These are phyloP conservation scores for Tethya wilhelma DNA, from an alignment of 37 sponge, comb jelly and placozoan species.

Conservation along the genomic window DNA sequence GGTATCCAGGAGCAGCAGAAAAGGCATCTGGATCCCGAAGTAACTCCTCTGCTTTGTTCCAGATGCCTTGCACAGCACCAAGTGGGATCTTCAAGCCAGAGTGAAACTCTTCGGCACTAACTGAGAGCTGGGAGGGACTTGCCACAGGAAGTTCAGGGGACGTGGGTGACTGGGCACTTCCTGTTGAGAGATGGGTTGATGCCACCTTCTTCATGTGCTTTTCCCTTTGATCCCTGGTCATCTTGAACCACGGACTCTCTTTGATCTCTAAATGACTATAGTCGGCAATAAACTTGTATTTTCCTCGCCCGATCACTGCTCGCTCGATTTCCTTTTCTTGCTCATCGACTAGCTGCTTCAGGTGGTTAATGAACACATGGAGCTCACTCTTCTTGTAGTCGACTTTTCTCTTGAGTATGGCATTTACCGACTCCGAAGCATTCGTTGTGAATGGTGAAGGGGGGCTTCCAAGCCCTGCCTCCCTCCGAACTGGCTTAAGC, in stretches of 20 bases:
- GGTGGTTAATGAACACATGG: slow-evolving; percentile 14
- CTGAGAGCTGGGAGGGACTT: neutral
- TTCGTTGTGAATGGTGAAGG: slow-evolving; percentile 21
- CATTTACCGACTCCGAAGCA: slow-evolving; percentile 15
- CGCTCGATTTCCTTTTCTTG: slow-evolving; percentile 38
- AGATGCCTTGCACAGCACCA: slow-evolving; percentile 24
- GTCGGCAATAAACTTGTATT: slow-evolving; percentile 26
- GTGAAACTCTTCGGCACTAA: neutral
- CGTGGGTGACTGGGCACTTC: neutral
- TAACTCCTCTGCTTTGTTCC: slow-evolving; percentile 41
- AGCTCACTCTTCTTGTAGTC: slow-evolving; percentile 48
- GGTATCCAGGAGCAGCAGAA: slow-evolving; percentile 27
- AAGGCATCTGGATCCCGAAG: neutral
- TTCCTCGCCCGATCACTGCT: slow-evolving; percentile 45
- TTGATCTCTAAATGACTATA: slow-evolving; percentile 20
- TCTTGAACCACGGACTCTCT: slow-evolving; percentile 37
- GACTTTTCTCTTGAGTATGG: slow-evolving; percentile 31
- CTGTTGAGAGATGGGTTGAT: neutral
- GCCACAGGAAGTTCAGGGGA: neutral
- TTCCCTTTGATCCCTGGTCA: slow-evolving; percentile 1
- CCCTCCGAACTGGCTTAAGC: slow-evolving; percentile 4
- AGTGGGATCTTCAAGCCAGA: slow-evolving; percentile 3
- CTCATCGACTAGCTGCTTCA: slow-evolving; percentile 42
- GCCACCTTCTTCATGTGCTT: slow-evolving; percentile 15
- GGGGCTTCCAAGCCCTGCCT: slow-evolving; percentile 27